These are phyloP conservation scores for Typhlichthys subterraneus DNA, from an alignment of 2,797 vertebrate species.

Conservation along the genomic window DNA sequence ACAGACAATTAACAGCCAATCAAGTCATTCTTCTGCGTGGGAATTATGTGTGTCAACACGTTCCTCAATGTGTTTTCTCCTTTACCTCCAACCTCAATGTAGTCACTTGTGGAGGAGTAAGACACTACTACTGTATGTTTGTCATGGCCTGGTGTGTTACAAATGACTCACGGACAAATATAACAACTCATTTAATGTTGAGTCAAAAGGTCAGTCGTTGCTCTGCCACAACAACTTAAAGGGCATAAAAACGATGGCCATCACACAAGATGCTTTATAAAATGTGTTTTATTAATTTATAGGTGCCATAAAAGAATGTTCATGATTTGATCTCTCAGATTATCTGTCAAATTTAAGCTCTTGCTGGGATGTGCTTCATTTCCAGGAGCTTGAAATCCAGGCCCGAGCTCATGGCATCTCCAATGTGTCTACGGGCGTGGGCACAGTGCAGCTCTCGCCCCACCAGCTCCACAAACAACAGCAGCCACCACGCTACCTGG, in stretches of 20 bases:
- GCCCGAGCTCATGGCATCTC: constrained; percentile 91
- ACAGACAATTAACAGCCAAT: constrained; percentile 4
- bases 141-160: neutral
- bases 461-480: constrained; percentile 85
- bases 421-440: constrained; percentile 78
- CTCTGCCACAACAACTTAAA: too few species aligned
- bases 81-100: constrained; percentile 12
- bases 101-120: constrained; percentile 18
- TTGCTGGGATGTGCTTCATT: constrained; percentile 33
- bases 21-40: constrained; percentile 1
- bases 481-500: constrained; percentile 76
- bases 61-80: neutral
- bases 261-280: too few species aligned
- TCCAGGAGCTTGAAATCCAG: constrained; percentile 97
- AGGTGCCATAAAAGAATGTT: too few species aligned
- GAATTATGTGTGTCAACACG: constrained; percentile 7
- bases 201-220: too few species aligned
- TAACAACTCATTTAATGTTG: neutral
- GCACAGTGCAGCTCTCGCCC: constrained; percentile 79
- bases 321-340: too few species aligned
- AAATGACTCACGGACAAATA: neutral
- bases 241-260: too few species aligned
- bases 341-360: neutral
- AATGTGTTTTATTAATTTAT: too few species aligned
- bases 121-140: neutral